Percentiles rank a stretch among this genome's conserved stretches.
These are phyloP conservation scores for Rotaria macrura DNA, from an alignment of 2,888 invertebrate genomes.

Conservation along the genomic window DNA sequence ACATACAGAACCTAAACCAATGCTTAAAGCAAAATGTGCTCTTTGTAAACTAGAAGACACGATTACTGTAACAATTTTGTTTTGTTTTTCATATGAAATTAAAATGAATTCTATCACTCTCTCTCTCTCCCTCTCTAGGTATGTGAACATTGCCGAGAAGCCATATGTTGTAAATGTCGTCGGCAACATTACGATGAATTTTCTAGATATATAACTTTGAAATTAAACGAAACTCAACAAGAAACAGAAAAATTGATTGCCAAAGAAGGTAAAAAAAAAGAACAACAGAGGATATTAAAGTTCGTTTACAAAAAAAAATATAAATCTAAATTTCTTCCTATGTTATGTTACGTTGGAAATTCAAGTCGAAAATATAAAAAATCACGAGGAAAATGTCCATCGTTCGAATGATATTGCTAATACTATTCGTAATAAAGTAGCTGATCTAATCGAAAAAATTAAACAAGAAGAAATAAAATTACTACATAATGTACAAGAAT, in stretches of 20 bases:
- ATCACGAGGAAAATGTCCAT: constrained; percentile 27
- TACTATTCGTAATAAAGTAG: constrained; percentile 24
- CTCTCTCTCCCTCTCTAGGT: neutral
- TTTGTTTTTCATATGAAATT: neutral
- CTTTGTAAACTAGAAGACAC: constrained; percentile 29
- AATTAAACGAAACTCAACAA: constrained; percentile 23
- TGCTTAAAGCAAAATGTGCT: constrained; percentile 32
- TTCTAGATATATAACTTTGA: constrained; percentile 18
- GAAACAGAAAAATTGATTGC: constrained; percentile 32
- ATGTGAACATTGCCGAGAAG: constrained; percentile 33
- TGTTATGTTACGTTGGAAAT: too few species aligned
- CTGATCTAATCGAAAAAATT: constrained; percentile 20
- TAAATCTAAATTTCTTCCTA: too few species aligned
- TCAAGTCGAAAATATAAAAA: constrained; percentile 25
- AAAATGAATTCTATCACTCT: too few species aligned
- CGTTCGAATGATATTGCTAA: constrained; percentile 26
- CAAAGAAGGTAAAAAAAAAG: constrained; percentile 22
- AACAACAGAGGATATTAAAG: too few species aligned
- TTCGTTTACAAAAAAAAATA: too few species aligned
- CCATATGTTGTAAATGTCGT: constrained; percentile 30
- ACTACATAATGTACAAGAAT: constrained; percentile 27
- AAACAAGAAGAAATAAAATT: constrained; percentile 33
- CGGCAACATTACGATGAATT: constrained; percentile 28
- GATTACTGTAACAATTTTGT: neutral
- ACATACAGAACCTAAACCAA: constrained; percentile 57